phyloP scores from a whole-genome alignment of 2,797 vertebrate genomes.

The Pteropus rufus region DNA sequence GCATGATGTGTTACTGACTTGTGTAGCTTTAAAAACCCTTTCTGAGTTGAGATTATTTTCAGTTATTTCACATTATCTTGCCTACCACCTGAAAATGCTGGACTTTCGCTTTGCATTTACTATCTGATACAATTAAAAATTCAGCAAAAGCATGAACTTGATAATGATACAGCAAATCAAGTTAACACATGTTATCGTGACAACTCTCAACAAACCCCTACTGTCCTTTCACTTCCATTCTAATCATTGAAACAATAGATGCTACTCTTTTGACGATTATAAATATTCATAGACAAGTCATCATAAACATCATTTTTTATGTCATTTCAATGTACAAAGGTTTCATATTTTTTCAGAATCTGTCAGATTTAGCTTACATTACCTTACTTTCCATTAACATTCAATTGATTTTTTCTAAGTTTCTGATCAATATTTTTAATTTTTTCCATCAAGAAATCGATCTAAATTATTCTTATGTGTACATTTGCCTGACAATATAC shows the following conservation, averaged over 20 bases:
- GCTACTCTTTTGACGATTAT: not conserved
- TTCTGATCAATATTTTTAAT: constrained; percentile 33
- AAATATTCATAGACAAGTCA: not conserved
- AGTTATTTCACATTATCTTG: constrained; percentile 32
- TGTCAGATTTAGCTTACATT: constrained; percentile 10
- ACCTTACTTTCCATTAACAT: constrained; percentile 46
- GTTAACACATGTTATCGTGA: constrained; percentile 39
- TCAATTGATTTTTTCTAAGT: constrained; percentile 40
- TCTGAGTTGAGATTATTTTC: constrained; percentile 36
- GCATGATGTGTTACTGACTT: not conserved
- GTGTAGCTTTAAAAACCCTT: not conserved
- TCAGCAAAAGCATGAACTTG: constrained; percentile 58
- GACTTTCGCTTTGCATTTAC: constrained; percentile 33
- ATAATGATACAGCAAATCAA: constrained; percentile 6
- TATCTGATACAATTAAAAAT: constrained; percentile 65
- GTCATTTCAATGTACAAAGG: not conserved
- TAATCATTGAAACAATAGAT: not conserved
- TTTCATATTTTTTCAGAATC: not conserved
- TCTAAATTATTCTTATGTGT: constrained; percentile 27
- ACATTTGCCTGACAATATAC: not conserved
- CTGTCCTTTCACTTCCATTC: not conserved
- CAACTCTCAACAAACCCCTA: not conserved
- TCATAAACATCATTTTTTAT: not conserved
- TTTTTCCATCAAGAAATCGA: constrained; percentile 30
- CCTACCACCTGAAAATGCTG: constrained; percentile 14